These are phyloP conservation scores for Heterodera filipjevi DNA, from an alignment of 2,888 invertebrate species.

Conservation along the genomic window DNA sequence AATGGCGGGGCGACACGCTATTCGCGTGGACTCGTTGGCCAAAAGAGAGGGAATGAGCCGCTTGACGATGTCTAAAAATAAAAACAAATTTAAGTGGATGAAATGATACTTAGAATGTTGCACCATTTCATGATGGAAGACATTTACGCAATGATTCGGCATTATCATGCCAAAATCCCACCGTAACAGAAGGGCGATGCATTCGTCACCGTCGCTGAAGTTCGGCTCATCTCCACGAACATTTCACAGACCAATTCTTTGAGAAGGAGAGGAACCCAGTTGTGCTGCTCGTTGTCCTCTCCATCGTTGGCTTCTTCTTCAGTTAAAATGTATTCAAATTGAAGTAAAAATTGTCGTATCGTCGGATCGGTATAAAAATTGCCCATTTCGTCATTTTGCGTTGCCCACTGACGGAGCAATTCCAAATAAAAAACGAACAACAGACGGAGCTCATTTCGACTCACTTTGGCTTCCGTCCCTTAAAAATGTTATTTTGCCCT, in stretches of 20 bases:
- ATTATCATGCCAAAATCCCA: too few relatives aligned
- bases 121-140: too few relatives aligned
- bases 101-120: too few relatives aligned
- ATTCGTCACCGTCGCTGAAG: background rate
- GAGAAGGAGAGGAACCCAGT: background rate
- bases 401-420: background rate
- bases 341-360: background rate
- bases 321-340: background rate
- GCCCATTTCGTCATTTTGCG: background rate
- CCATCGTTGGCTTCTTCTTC: background rate
- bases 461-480: background rate
- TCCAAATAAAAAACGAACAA: background rate
- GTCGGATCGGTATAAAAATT: background rate
- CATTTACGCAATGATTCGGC: too few relatives aligned
- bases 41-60: background rate
- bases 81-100: background rate
- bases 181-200: background rate
- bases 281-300: background rate
- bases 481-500: background rate
- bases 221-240: background rate
- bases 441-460: background rate
- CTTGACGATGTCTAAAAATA: background rate
- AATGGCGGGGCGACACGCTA: background rate
- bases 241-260: background rate
- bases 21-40: conserved; percentile 1